Percentiles rank a stretch among this genome's conserved stretches.
Evolutionary conservation across 2,888 invertebrate species (phyloP).

Genomic region (Esperia sulphurella): DNA sequence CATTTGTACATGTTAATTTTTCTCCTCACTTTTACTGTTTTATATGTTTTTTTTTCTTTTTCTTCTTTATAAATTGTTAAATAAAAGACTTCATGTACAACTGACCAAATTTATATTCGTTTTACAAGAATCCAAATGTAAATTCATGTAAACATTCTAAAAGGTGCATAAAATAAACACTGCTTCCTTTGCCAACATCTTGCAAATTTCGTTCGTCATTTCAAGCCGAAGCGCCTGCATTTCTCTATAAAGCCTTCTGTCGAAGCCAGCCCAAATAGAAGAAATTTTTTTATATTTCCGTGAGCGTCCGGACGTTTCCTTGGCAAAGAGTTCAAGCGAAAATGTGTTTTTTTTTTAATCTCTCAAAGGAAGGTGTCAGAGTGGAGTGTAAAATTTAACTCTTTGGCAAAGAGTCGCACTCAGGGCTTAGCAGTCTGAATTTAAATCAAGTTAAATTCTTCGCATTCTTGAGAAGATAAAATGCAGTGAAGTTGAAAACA

Average conservation of each 20-base stretch:
- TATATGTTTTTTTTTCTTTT: too few relatives aligned
- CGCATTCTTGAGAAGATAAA: too few relatives aligned
- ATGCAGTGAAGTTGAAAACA: too few relatives aligned
- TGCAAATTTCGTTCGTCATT: not conserved
- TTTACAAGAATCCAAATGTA: too few relatives aligned
- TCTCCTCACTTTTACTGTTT: too few relatives aligned
- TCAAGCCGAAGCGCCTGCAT: not conserved
- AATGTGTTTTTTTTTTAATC: constrained; percentile 5
- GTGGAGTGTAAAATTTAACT: constrained; percentile 8
- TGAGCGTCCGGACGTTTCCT: constrained; percentile 22
- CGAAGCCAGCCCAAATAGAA: not conserved
- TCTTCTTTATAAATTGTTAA: too few relatives aligned
- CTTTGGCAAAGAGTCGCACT: not conserved
- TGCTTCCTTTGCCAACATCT: not conserved
- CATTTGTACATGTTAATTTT: too few relatives aligned
- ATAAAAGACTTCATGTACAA: too few relatives aligned
- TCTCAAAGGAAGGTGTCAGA: constrained; percentile 5
- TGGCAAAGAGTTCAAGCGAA: constrained; percentile 13
- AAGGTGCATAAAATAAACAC: not conserved
- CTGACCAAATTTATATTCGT: too few relatives aligned
- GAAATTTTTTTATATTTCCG: constrained; percentile 20
- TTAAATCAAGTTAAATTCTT: constrained; percentile 1
- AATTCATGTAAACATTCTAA: too few relatives aligned
- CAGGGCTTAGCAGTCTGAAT: not conserved
- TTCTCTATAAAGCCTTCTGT: not conserved